phyloP scores from a whole-genome alignment of 2,797 vertebrate genomes.

The Anguilla pacifica region DNA sequence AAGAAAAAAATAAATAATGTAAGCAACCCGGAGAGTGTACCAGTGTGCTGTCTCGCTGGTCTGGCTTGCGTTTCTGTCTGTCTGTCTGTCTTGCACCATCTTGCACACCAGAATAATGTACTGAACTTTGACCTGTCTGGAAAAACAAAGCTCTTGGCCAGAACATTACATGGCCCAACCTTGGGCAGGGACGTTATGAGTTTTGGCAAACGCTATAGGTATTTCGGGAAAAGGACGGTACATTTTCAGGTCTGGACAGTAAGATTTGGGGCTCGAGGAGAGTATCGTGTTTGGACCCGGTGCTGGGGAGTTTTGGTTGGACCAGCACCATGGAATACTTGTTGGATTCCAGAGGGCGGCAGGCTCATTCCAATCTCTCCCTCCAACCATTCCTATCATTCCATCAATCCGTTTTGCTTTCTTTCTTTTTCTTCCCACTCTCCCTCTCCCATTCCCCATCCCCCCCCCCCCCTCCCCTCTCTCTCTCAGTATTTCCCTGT shows the following conservation, averaged over 20 bases:
- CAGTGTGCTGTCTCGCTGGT: background rate
- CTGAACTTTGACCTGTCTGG: background rate
- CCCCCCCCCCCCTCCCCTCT: constrained; percentile 34
- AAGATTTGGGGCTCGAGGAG: constrained; percentile 23
- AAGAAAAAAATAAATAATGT: background rate
- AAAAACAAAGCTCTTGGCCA: background rate
- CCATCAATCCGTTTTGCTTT: constrained; percentile 26
- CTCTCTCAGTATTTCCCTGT: constrained; percentile 39
- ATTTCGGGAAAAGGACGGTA: background rate
- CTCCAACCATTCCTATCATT: background rate
- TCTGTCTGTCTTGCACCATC: background rate
- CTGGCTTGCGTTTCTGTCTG: background rate
- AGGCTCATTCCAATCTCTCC: background rate
- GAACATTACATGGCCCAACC: background rate
- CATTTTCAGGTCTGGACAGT: background rate
- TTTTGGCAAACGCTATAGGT: background rate
- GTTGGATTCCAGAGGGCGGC: background rate
- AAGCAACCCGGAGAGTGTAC: background rate
- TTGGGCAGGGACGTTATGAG: background rate
- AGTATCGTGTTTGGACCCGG: constrained; percentile 22
- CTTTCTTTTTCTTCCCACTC: constrained; percentile 39
- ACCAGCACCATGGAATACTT: background rate
- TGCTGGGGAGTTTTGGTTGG: constrained; percentile 24
- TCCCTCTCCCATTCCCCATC: constrained; percentile 33
- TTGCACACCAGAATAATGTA: background rate